A percentile compares a stretch with the other conserved stretches of the same genome.
These are phyloP conservation scores for Poecile montanus DNA, from an alignment of 2,797 vertebrate species.

Conservation along the genomic window DNA sequence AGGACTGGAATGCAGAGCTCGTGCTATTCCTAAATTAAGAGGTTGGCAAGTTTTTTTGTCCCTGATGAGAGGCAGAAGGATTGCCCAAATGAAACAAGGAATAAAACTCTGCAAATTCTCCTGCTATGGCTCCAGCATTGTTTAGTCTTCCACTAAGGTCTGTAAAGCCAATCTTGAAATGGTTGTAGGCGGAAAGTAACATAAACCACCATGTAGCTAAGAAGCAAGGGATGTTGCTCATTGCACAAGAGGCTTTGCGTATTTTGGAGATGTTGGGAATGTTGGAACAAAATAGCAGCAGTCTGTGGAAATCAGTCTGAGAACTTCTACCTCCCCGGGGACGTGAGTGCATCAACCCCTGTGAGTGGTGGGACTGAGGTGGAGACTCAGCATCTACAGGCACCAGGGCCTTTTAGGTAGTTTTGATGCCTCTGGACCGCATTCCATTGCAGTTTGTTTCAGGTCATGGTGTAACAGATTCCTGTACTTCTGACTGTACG, in stretches of 20 bases:
- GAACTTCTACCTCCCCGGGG: not conserved
- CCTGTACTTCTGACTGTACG: not conserved
- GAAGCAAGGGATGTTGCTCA: conserved; percentile 54
- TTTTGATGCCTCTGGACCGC: not conserved
- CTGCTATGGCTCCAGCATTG: conserved; percentile 67
- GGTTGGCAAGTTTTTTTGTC: conserved; percentile 60
- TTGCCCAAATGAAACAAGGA: conserved; percentile 69
- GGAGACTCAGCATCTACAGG: not conserved
- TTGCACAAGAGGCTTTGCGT: conserved; percentile 65
- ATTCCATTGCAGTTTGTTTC: not conserved
- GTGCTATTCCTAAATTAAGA: conserved; percentile 58
- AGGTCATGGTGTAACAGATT: not conserved
- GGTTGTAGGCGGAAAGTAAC: conserved; percentile 67
- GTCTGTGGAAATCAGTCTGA: conserved; percentile 60
- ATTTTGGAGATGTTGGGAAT: conserved; percentile 68
- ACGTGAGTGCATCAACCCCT: not conserved
- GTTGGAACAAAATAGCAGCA: conserved; percentile 37
- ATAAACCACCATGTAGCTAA: conserved; percentile 63
- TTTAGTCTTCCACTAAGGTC: conserved; percentile 70
- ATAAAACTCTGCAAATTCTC: conserved; percentile 66
- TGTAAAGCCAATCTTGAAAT: conserved; percentile 65
- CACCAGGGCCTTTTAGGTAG: not conserved
- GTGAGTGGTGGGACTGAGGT: not conserved
- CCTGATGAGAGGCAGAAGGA: conserved; percentile 52
- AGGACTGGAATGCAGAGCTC: conserved; percentile 52